Conservation (phyloP, 2,113 vertebrate genomes). For the Regulus satrapa region DNA sequence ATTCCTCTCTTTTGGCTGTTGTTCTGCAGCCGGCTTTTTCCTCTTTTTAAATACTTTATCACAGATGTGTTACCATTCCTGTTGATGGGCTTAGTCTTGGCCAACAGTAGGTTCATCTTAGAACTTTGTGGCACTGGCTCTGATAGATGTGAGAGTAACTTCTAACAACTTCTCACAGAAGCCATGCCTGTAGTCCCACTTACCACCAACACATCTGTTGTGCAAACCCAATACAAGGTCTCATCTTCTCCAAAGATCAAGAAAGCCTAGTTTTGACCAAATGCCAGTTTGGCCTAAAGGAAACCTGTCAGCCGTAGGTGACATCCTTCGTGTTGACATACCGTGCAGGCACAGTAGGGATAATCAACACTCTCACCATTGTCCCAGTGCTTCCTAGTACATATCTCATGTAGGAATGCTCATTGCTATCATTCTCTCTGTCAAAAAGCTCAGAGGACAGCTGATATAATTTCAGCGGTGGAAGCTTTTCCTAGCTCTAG, state of each 20-base stretch:
- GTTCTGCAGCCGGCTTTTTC: not conserved
- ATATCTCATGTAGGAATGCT: too few relatives aligned
- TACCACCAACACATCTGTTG: not conserved
- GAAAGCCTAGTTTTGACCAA: not conserved
- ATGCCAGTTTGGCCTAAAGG: not conserved
- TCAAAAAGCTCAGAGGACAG: not conserved
- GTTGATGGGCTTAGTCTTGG: not conserved
- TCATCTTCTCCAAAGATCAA: not conserved
- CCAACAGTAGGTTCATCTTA: accelerated
- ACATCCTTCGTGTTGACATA: not conserved
- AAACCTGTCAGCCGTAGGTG: not conserved
- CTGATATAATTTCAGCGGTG: not conserved
- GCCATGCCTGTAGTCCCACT: not conserved
- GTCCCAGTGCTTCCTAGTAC: not conserved
- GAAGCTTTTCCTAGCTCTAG: not conserved
- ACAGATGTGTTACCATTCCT: not conserved
- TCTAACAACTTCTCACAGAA: not conserved
- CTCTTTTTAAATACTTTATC: not conserved
- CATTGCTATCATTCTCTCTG: not conserved
- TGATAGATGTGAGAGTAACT: not conserved
- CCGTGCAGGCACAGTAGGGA: too few relatives aligned
- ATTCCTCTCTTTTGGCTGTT: not conserved
- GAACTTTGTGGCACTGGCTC: not conserved
- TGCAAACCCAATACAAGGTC: not conserved
- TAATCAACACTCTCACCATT: not conserved